Evolutionary conservation across 2,888 invertebrate species (phyloP).

Genomic region (Pecten maximus): DNA sequence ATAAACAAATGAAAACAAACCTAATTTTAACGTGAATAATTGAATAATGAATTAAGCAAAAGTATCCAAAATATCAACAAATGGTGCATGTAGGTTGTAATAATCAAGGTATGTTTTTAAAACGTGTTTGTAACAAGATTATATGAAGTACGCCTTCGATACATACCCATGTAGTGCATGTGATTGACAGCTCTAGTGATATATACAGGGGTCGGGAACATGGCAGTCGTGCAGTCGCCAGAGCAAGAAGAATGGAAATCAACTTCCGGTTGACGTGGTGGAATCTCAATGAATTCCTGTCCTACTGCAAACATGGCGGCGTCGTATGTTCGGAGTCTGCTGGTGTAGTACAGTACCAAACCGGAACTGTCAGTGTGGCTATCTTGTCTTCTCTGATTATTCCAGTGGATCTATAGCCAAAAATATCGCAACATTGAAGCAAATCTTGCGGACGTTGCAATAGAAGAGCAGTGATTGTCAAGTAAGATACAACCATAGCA

Average conservation of each 20-base stretch:
- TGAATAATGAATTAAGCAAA: too few relatives aligned
- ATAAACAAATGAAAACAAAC: too few relatives aligned
- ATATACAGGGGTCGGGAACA: slow-evolving; percentile 67
- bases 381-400: slow-evolving; percentile 56
- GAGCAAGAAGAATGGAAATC: slow-evolving; percentile 64
- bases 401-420: slow-evolving; percentile 63
- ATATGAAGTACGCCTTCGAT: too few relatives aligned
- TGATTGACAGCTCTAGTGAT: slow-evolving; percentile 74
- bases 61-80: too few relatives aligned
- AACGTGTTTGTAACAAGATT: too few relatives aligned
- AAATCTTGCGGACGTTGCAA: too few relatives aligned
- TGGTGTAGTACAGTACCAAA: slow-evolving; percentile 59
- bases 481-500: too few relatives aligned
- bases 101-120: too few relatives aligned
- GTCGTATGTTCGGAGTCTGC: slow-evolving; percentile 52
- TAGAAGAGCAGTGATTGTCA: too few relatives aligned
- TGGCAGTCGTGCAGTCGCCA: slow-evolving; percentile 65
- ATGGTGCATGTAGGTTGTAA: too few relatives aligned
- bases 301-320: slow-evolving; percentile 65
- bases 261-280: slow-evolving; percentile 54
- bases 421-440: neutral
- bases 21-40: too few relatives aligned
- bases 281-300: slow-evolving; percentile 65
- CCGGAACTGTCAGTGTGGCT: slow-evolving; percentile 60
- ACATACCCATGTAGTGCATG: slow-evolving; percentile 73